Base-by-base conservation (phyloP, 2,113 vertebrate species). In the Malurus elegans region DNA sequence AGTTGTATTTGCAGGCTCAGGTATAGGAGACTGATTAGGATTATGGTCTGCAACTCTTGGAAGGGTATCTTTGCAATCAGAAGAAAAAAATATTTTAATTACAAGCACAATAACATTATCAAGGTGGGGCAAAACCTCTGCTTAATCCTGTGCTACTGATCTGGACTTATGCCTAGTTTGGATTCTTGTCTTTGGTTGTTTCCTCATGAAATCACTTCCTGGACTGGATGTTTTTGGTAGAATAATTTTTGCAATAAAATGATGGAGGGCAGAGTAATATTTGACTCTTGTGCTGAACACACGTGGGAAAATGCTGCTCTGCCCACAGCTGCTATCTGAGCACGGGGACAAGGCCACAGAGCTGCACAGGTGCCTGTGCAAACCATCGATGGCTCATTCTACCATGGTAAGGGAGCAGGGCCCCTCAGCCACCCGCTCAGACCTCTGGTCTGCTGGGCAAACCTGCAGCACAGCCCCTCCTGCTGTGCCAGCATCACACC, bases 81-180 rank as follows among this genome's bases (percentile, higher is more conserved):
- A 82, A 95, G 61, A 69, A 67, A 69, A 78, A 32, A 64, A 8
- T 10, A 14, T 91, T 93, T 73, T 90, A 93, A 89, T 92, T 90
- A 67, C 17, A 87, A 58, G 45, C 71, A 48, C n/a, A 76, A 23
- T 48, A 80, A 76, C 31, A n/a, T 25, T 73, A 34, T 80, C 62
- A 88, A 87, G 57, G 20, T 94, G 44, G 53, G 44, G 23, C 29
- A 91, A 93, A 91, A 74, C 58, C 64, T 64, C 9, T 61, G 34
- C 53, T 79, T 82, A 88, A 75, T 61, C n/a, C 32, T 54, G 32
- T 54, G 14, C 42, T 92, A 69, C 42, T 62, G 64, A 66, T 65
- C 26, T 69, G 53, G 57, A 17, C 9, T 29, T 91, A 64, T 94
- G 64, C 16, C 34, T 81, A 10, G 56, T 71, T 91, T 38, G 44